A percentile compares a stretch with the other conserved stretches of the same genome.
These are phyloP conservation scores for Pocota personata DNA, from an alignment of 2,888 invertebrate genomes.

Conservation along the genomic window DNA sequence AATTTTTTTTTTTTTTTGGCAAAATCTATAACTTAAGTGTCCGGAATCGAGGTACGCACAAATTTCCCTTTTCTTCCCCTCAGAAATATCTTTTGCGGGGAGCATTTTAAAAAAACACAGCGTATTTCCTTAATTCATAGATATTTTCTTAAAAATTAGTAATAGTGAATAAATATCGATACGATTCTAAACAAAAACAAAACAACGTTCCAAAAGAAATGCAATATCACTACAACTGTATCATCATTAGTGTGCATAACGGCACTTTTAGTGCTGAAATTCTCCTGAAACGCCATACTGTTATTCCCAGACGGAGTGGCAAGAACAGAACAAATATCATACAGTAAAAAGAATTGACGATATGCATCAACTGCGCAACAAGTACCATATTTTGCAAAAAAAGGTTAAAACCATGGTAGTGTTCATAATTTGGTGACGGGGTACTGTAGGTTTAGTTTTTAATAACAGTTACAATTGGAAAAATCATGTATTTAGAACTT, in stretches of 20 bases:
- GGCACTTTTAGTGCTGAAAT: not conserved
- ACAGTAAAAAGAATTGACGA: not conserved
- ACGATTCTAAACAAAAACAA: not conserved
- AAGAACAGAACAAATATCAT: not conserved
- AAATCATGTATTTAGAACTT: too few species aligned
- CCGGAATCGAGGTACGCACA: too few species aligned
- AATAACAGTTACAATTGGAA: too few species aligned
- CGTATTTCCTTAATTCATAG: not conserved
- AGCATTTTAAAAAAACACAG: too few species aligned
- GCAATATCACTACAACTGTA: not conserved
- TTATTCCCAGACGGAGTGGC: not conserved
- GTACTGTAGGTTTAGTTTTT: too few species aligned
- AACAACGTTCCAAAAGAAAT: not conserved
- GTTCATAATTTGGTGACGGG: not conserved
- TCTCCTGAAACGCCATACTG: not conserved
- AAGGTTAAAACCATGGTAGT: not conserved
- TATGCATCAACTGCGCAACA: not conserved
- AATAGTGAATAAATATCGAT: not conserved
- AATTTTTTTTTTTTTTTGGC: too few species aligned
- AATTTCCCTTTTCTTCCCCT: too few species aligned
- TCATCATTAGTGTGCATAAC: too few species aligned
- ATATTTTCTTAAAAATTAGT: not conserved
- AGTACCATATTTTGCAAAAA: not conserved
- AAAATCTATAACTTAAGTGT: too few species aligned
- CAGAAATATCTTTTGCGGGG: too few species aligned